Evolutionary conservation across 2,113 vertebrate species (phyloP).

Genomic region (Chloropsis hardwickii): DNA sequence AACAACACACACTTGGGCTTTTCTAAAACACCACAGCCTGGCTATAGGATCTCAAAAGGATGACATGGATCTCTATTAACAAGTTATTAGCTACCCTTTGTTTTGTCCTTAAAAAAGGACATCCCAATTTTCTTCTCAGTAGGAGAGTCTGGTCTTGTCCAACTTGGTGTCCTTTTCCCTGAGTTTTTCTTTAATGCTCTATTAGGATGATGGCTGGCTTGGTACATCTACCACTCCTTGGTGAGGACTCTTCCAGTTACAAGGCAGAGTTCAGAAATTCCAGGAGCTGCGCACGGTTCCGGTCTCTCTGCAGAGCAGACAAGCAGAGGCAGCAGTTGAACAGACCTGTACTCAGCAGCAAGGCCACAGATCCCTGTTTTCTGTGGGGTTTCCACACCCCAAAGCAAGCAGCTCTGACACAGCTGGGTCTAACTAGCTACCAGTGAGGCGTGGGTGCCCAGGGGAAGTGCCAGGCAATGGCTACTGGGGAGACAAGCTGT

Average conservation of each 20-base stretch:
- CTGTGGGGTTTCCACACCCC: neutral
- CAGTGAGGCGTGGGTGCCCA: neutral
- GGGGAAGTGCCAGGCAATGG: neutral
- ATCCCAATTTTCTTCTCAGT: neutral
- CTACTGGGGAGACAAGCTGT: neutral
- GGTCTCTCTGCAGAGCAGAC: constrained; percentile 75
- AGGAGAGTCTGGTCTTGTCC: neutral
- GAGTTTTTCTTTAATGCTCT: constrained; percentile 25
- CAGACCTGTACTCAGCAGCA: neutral
- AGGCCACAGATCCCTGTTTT: neutral
- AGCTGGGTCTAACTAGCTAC: neutral
- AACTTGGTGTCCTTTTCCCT: constrained; percentile 2
- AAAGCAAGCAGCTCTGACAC: neutral
- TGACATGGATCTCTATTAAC: neutral
- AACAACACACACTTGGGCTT: neutral
- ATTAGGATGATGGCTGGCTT: neutral
- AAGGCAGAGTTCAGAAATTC: constrained; percentile 88
- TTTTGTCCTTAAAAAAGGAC: constrained; percentile 8
- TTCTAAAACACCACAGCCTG: neutral
- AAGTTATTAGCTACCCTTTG: constrained; percentile 6
- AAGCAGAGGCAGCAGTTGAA: neutral
- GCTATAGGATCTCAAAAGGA: constrained; percentile 40
- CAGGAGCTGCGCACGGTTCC: constrained; percentile 85
- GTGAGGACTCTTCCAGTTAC: constrained; percentile 51
- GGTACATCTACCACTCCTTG: neutral